Conservation (phyloP, 2,113 vertebrate species). For the Anser cygnoides region DNA sequence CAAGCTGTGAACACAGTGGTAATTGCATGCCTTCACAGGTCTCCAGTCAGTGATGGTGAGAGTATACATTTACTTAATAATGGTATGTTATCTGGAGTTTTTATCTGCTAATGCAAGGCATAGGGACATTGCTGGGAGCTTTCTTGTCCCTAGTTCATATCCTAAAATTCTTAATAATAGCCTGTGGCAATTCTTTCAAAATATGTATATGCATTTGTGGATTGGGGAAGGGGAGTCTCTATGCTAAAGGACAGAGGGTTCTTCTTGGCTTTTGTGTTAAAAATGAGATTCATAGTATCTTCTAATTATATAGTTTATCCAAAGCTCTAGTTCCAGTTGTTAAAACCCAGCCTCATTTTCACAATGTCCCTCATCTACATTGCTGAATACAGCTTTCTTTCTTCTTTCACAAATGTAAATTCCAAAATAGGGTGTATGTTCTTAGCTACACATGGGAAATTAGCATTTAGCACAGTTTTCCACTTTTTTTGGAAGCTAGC, state of each 20-base stretch:
- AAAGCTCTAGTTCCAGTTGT: background rate
- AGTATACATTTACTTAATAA: background rate
- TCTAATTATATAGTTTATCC: conserved; percentile 8
- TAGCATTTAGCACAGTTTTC: background rate
- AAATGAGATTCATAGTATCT: background rate
- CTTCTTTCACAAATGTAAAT: background rate
- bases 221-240: background rate
- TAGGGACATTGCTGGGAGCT: background rate
- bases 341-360: background rate
- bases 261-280: background rate
- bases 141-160: background rate
- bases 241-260: background rate
- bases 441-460: background rate
- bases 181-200: background rate
- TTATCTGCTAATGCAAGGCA: background rate
- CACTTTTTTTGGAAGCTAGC: background rate
- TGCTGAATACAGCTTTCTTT: conserved; percentile 1
- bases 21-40: conserved; percentile 20
- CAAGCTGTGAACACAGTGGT: conserved; percentile 24
- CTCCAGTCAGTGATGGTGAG: background rate
- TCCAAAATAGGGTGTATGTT: background rate
- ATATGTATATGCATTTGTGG: background rate
- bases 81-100: background rate
- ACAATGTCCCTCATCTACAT: background rate
- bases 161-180: background rate